Base-by-base conservation (phyloP, 1,140 invertebrate genomes). In the Drosophila gunungcola region DNA sequence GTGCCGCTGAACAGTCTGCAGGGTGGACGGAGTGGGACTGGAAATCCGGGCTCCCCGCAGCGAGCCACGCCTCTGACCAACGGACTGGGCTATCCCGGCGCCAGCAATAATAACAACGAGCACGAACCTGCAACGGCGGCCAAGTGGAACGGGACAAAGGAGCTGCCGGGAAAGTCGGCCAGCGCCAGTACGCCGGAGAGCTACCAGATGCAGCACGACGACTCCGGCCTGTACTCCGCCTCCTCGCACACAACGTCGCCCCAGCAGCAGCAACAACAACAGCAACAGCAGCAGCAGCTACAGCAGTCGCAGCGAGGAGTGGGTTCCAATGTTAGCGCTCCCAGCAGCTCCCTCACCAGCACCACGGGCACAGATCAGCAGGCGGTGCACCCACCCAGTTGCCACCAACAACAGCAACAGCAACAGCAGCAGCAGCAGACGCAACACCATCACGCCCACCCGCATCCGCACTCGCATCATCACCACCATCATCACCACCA, bases 211-310 rank as follows among this genome's bases (percentile, higher is more conserved):
- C 78, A 91, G 54, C 90, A 91, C 7, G 90, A 91, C 39, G 90
- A 91, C 64, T 91, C 90, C n/a, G 90, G 90, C 0, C 74, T 91
- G 3, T 91, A 91, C 62, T 91, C 90, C 12, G 83, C 90, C 12
- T 91, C 90, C 32, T 91, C 90, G 49, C 90, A 91, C 65, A 91
- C 90, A 3, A 91, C 90, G 2, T 91, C 91, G 42, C 91, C 91
- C 0, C 90, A 91, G 51, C 90, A 90, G 29, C 78, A 85, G 21
- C 76, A 85, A 16, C 76, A 88, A 11, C 72, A 91, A 3, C 82
- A 91, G 4, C 79, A 83, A 10, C 72, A 57, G 6, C 57, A 60
- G 6, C 56, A 60, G 21, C 58, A 61, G 13, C 36, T 41, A 3
- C 60, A 83, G 25, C 90, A 82, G 49, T 45, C 70, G 29, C 63